Base-by-base conservation (phyloP, 2,888 invertebrate genomes). In the Poecilobothrus nobilitatus region DNA sequence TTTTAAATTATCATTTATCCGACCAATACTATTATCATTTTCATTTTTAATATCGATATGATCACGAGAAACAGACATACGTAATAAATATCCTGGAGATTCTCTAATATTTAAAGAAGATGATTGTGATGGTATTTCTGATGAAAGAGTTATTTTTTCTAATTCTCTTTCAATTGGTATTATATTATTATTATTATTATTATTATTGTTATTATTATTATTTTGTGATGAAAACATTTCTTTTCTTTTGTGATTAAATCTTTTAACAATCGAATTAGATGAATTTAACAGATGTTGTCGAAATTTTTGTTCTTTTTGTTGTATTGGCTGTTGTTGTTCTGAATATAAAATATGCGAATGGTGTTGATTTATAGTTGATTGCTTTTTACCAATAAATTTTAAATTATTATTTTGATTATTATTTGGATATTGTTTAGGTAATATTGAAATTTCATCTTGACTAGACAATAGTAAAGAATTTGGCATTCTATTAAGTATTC, bases 381-480 rank as follows among this genome's bases (percentile, higher is more conserved):
- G 53, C 18, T 53, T 53, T 53, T 18, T 53, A 53, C 1, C 18
- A 53, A 6, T 18, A 53, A 1, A 37, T 37, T 37, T 37, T 37
- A 37, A 27, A 10, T 37, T 37, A 8, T 34, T 34, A 8, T 37
- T 37, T 27, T 4, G 5, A 27, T 27, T 27, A 12, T 10, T 37
- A 8, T 15, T 9, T 44, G 15, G 5, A 27, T 12, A 12, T 53
- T 2, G n/a, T 6, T 1, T 18, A 53, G 53, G 53, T 53, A 53
- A 18, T 12, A 53, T 18, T 15, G 15, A 53, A 15, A 53, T 53
- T 53, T 53, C 53, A 53, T 53, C 53, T 53, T 53, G 53, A 53
- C 53, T 53, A 53, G 53, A 53, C 53, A 53, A 53, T 53, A 53
- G 53, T n/a, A n/a, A n/a, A 53, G 53, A 12, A 53, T 53, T 53